Conservation (phyloP, 2,888 invertebrate genomes). For the Pedicia rivosa region DNA sequence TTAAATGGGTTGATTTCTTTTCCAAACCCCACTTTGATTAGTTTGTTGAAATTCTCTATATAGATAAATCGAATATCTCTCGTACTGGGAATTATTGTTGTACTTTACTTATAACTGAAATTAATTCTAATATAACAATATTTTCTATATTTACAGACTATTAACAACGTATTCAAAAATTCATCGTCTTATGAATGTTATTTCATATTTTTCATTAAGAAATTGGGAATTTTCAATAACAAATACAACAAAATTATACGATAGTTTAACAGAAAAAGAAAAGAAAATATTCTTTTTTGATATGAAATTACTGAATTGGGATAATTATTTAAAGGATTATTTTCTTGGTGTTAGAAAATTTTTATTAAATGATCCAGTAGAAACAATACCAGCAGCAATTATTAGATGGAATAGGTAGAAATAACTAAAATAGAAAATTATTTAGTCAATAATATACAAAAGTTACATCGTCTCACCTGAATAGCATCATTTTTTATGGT, state of each 20-base stretch:
- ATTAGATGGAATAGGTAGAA: conserved; percentile 40
- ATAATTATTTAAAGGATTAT: conserved; percentile 45
- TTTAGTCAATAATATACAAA: too few species aligned
- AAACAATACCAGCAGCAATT: conserved; percentile 52
- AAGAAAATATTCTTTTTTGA: conserved; percentile 52
- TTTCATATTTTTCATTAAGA: conserved; percentile 63
- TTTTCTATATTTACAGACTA: conserved; percentile 36
- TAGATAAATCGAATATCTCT: too few species aligned
- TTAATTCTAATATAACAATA: too few species aligned
- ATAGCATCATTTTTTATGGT: too few species aligned
- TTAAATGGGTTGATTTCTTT: too few species aligned
- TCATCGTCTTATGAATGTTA: conserved; percentile 51
- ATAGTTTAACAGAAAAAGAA: conserved; percentile 39
- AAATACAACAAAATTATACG: conserved; percentile 42
- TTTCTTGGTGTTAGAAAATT: conserved; percentile 58
- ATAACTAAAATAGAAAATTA: too few species aligned
- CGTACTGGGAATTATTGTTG: too few species aligned
- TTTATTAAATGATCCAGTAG: conserved; percentile 62
- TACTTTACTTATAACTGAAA: too few species aligned
- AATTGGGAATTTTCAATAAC: conserved; percentile 57
- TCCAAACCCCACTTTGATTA: too few species aligned
- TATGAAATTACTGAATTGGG: conserved; percentile 58
- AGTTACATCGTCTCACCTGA: too few species aligned
- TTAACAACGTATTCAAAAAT: conserved; percentile 58
- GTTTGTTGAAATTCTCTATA: too few species aligned